Conservation (phyloP, 1,140 invertebrate species). For the Drosophila saltans region DNA sequence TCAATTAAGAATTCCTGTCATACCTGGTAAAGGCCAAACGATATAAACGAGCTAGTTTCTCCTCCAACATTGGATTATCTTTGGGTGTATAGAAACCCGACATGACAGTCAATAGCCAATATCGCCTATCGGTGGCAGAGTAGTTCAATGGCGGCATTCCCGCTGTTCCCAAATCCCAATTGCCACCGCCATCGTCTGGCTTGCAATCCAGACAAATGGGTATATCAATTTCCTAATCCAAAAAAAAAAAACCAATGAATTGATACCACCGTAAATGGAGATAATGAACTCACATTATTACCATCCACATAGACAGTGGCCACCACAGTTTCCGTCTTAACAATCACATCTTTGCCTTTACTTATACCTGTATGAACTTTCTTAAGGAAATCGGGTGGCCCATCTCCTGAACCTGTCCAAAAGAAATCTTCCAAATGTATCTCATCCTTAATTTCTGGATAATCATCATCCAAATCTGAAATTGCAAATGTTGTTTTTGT, state of each 20-base stretch:
- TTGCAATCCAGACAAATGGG: conserved; percentile 79
- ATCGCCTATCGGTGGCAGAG: conserved; percentile 85
- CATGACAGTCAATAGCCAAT: conserved; percentile 92
- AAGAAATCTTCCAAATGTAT: conserved; percentile 92
- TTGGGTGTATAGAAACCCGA: conserved; percentile 83
- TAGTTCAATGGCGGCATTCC: conserved; percentile 75
- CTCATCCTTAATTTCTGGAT: conserved; percentile 85
- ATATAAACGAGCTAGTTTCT: conserved; percentile 86
- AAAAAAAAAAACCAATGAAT: not conserved
- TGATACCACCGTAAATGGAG: not conserved
- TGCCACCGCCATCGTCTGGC: conserved; percentile 68
- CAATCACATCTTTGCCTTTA: conserved; percentile 79
- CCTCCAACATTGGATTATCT: conserved; percentile 84
- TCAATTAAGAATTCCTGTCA: not conserved
- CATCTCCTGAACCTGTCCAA: conserved; percentile 93
- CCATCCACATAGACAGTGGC: conserved; percentile 86
- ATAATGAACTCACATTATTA: conserved; percentile 66
- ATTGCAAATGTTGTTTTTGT: conserved; percentile 21
- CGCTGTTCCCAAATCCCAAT: conserved; percentile 60
- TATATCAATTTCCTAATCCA: conserved; percentile 77
- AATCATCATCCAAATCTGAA: conserved; percentile 67
- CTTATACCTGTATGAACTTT: conserved; percentile 80
- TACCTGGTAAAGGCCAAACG: conserved; percentile 87
- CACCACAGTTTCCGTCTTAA: conserved; percentile 84
- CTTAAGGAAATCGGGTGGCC: conserved; percentile 84